Conservation (phyloP, 2,888 invertebrate species). For the Eueremaeus valkanovi region DNA sequence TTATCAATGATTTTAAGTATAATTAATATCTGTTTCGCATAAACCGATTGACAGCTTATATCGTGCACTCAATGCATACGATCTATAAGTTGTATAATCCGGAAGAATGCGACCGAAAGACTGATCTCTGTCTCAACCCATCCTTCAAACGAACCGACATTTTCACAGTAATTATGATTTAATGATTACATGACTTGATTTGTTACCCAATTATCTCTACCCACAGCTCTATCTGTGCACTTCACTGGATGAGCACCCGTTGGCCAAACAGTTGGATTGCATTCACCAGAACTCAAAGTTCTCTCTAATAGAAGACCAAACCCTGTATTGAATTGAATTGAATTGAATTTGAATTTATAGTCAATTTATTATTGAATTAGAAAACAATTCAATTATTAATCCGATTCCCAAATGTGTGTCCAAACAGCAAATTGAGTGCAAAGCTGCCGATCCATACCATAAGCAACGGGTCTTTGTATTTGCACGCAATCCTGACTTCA, state of each 20-base stretch:
- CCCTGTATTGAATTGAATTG: background rate
- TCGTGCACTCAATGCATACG: constrained; percentile 55
- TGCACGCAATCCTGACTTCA: constrained; percentile 67
- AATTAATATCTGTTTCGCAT: constrained; percentile 51
- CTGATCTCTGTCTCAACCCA: constrained; percentile 51
- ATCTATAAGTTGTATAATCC: constrained; percentile 55
- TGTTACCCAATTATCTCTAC: background rate
- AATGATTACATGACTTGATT: background rate
- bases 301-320: constrained; percentile 35
- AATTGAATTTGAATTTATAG: too few relatives aligned
- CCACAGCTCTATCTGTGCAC: constrained; percentile 45
- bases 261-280: constrained; percentile 29
- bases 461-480: constrained; percentile 75
- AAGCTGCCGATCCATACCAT: constrained; percentile 70
- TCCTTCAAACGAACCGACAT: constrained; percentile 50
- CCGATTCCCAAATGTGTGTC: too few relatives aligned
- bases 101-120: constrained; percentile 48
- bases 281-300: constrained; percentile 22
- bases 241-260: constrained; percentile 39
- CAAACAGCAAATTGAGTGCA: too few relatives aligned
- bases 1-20: constrained; percentile 51
- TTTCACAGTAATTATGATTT: constrained; percentile 45
- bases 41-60: constrained; percentile 50
- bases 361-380: background rate
- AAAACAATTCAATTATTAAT: too few relatives aligned